Base-by-base conservation (phyloP, 2,888 invertebrate genomes). In the Electrophaes corylata region DNA sequence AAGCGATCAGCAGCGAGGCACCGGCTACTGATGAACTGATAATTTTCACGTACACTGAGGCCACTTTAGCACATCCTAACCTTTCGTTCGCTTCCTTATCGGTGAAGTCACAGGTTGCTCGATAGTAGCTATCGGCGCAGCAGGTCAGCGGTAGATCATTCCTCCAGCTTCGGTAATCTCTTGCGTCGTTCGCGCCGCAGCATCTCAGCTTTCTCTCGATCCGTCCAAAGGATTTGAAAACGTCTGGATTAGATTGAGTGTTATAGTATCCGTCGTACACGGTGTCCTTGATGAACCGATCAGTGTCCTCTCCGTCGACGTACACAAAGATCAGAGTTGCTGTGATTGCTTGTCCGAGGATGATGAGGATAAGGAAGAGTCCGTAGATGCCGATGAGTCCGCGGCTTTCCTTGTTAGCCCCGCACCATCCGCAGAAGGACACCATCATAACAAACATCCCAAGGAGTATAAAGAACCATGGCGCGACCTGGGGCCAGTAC, bases 211-310 rank as follows among this genome's bases (percentile, higher is more conserved):
- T 91, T 71, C 91, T 76, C 50, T 91, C 91, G 33, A 91, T 91
- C 56, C 82, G 76, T 54, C 88, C 90, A 40, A 89, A 91, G 0
- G 84, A 75, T 56, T 84, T 85, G 71, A 84, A 88, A 26, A 84
- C 86, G 0, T 91, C 90, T 19, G 86, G 88, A 64, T 91, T 90
- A 0, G 87, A 84, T 51, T 91, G 89, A 0, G 90, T 84, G 51
- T 91, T 91, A 77, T 91, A 90, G 73, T 88, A 91, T 11, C 91
- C 91, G 53, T 91, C 91, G 70, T 91, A 91, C 1, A 91, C 91
- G 0, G 88, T 91, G 41, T 91, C 91, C 75, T 91, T 91, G 51
- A 91, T 84, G 64, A 91, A 91, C 39, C 78, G 71, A 62, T 91
- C 91, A 0, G 91, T 91, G 54, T 89, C 83, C 58, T 91, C 91